Base-by-base conservation (phyloP, 1,140 invertebrate species). In the Caenorhabditis inopinata region DNA sequence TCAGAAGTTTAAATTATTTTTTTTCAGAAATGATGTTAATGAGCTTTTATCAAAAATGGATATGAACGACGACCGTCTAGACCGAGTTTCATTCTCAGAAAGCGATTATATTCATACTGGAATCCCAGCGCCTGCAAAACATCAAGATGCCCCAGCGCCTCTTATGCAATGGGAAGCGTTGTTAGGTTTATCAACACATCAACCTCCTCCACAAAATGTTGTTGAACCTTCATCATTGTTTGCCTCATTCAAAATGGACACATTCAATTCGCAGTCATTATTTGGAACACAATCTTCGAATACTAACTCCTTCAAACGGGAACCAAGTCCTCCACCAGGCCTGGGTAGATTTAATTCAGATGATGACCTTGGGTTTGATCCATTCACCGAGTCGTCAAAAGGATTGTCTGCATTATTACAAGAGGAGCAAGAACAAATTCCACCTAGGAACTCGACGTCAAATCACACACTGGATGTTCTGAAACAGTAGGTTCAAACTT, bases 321-420 rank as follows among this genome's bases (percentile, higher is more conserved):
- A 62, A 51, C 23, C 51, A 2, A 35, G 49, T 68, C 49, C 47
- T 49, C 45, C 45, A 23, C 38, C 27, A 35, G 42, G 77, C 73
- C 29, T 48, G 32, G 32, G 42, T 47, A 42, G 53, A 23, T 78
- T 68, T 42, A 51, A 18, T 49, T 78, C 53, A 46, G 53, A 68
- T 23, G 80, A 81, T 35, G 77, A 58, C 82, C 84, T 78, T 48
- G 85, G 85, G 16, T 86, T 86, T 49, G 85, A 85, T 79, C 85
- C 85, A 12, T 87, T 83, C 78, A 78, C 53, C 23, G 85, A 86
- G 73, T 87, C 86, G 32, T 73, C 85, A 21, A 86, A 87, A 49
- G 85, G 78, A 1, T 48, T 86, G 38, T 85, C 85, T 35, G 85
- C 81, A 23, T 51, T 86, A 21, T 42, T 86, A 18, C 81, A 83